Evolutionary conservation across 2,797 vertebrate species (phyloP).

Genomic region (Gastrophryne carolinensis): DNA sequence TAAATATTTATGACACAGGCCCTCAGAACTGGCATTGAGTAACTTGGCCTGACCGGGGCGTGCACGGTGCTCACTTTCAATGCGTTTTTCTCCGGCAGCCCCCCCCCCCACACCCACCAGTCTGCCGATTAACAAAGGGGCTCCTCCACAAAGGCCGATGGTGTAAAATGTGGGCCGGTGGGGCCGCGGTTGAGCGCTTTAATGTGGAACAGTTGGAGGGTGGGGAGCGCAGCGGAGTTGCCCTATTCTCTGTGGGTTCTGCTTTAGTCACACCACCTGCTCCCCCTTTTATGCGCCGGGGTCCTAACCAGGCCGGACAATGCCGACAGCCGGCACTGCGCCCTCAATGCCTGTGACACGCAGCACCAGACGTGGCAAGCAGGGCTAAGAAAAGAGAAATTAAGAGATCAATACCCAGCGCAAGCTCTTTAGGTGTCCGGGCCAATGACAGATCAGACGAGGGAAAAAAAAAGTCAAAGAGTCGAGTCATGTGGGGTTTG

Average conservation of each 20-base stretch:
- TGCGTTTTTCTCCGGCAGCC: constrained; percentile 55
- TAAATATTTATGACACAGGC: constrained; percentile 38
- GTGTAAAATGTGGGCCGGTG: constrained; percentile 94
- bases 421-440: constrained; percentile 69
- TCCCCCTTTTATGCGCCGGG: constrained; percentile 86
- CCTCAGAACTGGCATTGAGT: constrained; percentile 21
- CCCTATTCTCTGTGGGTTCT: constrained; percentile 79
- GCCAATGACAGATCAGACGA: constrained; percentile 68
- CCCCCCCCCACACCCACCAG: constrained; percentile 53
- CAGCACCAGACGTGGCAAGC: constrained; percentile 77
- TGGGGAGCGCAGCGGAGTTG: constrained; percentile 79
- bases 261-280: constrained; percentile 99
- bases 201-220: constrained; percentile 98
- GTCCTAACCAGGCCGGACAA: constrained; percentile 81
- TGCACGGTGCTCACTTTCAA: constrained; percentile 58
- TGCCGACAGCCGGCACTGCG: constrained; percentile 80
- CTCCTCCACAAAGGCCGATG: constrained; percentile 82
- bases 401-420: constrained; percentile 86
- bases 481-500: constrained; percentile 56
- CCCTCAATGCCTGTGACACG: constrained; percentile 69
- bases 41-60: constrained; percentile 35
- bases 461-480: constrained; percentile 56
- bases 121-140: constrained; percentile 66
- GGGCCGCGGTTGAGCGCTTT: constrained; percentile 85
- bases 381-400: constrained; percentile 80